Evolutionary conservation across 2,888 invertebrate genomes (phyloP).

Genomic region (Ceratothoa steindachneri): DNA sequence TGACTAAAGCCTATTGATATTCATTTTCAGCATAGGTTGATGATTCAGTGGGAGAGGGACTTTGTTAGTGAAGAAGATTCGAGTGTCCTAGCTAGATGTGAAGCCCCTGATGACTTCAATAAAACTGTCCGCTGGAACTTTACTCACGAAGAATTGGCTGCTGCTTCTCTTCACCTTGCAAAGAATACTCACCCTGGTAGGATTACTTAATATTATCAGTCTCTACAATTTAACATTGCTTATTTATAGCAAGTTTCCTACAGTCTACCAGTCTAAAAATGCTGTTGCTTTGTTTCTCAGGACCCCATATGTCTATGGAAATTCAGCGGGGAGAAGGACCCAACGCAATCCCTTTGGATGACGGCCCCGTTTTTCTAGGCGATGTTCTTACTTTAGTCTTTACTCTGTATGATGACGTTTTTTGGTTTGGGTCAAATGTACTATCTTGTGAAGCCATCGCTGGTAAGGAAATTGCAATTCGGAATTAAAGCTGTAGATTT

Average conservation of each 20-base stretch:
- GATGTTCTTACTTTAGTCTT: constrained; percentile 49
- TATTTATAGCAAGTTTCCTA: not conserved
- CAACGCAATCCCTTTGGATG: constrained; percentile 45
- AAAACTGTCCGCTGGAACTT: constrained; percentile 42
- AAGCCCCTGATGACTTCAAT: constrained; percentile 48
- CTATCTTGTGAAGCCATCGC: constrained; percentile 49
- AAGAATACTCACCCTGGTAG: constrained; percentile 34
- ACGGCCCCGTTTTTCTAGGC: constrained; percentile 45
- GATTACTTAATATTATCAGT: not conserved
- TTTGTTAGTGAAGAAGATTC: constrained; percentile 48
- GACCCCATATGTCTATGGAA: constrained; percentile 48
- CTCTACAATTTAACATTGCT: not conserved
- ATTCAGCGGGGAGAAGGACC: constrained; percentile 49
- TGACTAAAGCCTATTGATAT: no score
- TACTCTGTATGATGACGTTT: constrained; percentile 45
- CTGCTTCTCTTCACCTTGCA: constrained; percentile 14
- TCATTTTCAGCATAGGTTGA: constrained; percentile 43
- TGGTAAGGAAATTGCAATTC: constrained; percentile 27
- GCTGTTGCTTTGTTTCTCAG: constrained; percentile 21
- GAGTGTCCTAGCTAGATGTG: constrained; percentile 47
- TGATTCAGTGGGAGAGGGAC: constrained; percentile 48
- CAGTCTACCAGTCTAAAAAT: no score
- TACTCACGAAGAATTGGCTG: constrained; percentile 17
- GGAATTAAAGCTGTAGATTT: not conserved
- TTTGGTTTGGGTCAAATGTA: constrained; percentile 48